Evolutionary conservation across 1,140 invertebrate species (phyloP), one percentile per base, ranked within the genome.

Genomic region (Bombus huntii): DNA sequence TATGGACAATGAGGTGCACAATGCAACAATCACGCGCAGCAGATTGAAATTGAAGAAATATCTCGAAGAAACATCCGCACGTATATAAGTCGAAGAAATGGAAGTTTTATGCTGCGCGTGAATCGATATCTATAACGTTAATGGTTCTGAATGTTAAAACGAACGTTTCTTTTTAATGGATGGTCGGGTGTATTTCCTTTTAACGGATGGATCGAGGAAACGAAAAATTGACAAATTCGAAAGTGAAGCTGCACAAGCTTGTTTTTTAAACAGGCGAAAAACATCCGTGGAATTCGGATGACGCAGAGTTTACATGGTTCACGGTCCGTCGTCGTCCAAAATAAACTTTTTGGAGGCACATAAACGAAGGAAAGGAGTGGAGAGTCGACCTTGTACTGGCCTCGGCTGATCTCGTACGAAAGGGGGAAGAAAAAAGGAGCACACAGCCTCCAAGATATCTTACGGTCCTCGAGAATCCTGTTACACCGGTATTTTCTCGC

Each of bases 331-430:
- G 42, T 57, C 44, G 44, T 57, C 37, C 37, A 42, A 72, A 71
- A 73, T 65, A 65, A 68, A 57, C 34, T 25, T 44, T 84, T 74
- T 57, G 59, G 44, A 53, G n/a, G 28, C 66, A 39, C 53, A 12
- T 31, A 37, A 47, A 31, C 22, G 28, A 62, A 72, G 25, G 57
- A 42, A 57, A 62, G 42, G 73, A 37, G 72, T 68, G 39, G 88
- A 83, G 90, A 83, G 87, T 88, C 88, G 92, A 86, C 92, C 92
- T 93, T 93, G 92, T 82, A 71, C 82, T 89, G 88, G 86, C 91
- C 91, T 90, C 91, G 88, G 84, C 84, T 84, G 88, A 90, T 86
- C 75, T 80, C 80, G 66, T 65, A 73, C 68, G 80, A 82, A 86
- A 78, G 83, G 76, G 74, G 82, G 53, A 81, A 42, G 57, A 81